Evolutionary conservation across 2,888 invertebrate genomes (phyloP).

Genomic region (Trileptium ribeirensis): DNA sequence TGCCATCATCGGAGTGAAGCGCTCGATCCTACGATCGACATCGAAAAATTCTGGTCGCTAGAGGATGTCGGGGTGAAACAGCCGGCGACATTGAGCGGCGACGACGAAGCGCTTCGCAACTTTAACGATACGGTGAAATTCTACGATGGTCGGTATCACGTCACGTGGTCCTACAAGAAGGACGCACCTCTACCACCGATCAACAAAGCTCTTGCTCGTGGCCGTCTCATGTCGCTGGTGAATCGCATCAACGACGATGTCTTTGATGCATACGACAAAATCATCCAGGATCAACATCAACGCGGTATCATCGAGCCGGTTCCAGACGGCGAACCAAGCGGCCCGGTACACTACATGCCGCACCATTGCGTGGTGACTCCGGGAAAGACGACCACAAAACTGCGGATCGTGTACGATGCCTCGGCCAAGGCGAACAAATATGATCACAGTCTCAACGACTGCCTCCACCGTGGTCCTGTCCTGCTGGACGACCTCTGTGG

Average conservation of each 20-base stretch:
- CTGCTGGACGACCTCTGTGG: conserved; percentile 26
- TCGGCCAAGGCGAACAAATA: neutral
- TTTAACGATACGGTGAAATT: neutral
- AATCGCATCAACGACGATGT: neutral
- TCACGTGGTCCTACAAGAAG: neutral
- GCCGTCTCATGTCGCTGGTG: neutral
- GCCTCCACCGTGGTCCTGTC: conserved; percentile 29
- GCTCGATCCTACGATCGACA: neutral
- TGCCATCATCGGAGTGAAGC: neutral
- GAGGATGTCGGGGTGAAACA: neutral
- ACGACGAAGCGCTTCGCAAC: neutral
- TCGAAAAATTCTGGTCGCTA: neutral
- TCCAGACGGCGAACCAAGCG: neutral
- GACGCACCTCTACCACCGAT: neutral
- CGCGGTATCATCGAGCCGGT: conserved; percentile 25
- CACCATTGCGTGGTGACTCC: conserved; percentile 33
- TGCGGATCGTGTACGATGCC: conserved; percentile 37
- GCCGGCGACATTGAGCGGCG: neutral
- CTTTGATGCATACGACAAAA: conserved; percentile 20
- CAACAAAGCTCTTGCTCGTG: neutral
- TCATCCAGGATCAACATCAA: conserved; percentile 20
- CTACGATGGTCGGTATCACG: neutral
- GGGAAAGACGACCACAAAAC: conserved; percentile 31
- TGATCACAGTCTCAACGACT: conserved; percentile 27
- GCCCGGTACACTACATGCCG: conserved; percentile 30